Base-by-base conservation (phyloP, 2,888 invertebrate genomes). In the Spodoptera exigua region DNA sequence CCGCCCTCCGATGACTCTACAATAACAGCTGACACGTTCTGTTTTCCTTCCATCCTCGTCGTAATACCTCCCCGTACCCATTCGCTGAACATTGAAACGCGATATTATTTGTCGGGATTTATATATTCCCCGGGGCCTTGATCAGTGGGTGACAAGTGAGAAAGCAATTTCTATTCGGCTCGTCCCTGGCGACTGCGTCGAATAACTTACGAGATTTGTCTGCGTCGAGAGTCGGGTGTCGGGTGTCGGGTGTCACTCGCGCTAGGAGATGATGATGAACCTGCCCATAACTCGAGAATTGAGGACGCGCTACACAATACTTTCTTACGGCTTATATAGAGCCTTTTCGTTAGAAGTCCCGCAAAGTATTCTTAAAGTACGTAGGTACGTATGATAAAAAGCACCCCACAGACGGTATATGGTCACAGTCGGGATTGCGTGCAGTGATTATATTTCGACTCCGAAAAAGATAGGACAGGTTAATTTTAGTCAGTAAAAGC, bases 61-160 rank as follows among this genome's bases (percentile, higher is more conserved):
- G 52, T 61, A 49, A 40, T 59, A 61, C 57, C 58, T 62, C 47
- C 43, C 46, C 45, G 40, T 62, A 47, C 43, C 45, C 45, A 43
- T 61, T 49, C 46, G 55, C 27, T 34, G 41, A 55, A 76, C 77
- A 70, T 60, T 52, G 72, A 64, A 74, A 74, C 44, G 58, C 45
- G 75, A 75, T 78, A 71, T 73, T 80, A 74, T 77, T 70, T 62
- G 61, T 37, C 34, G 60, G 63, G 79, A 73, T 76, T 65, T 61
- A 71, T 74, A 76, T 59, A 71, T 78, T 76, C 73, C 73, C 70
- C 35, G 49, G 36, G 70, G 69, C 53, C 61, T 55, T 70, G 67
- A 78, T 76, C 81, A 67, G 52, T 51, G 62, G 69, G 70, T 74
- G 78, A 78, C 80, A 76, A 81, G 73, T 78, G 79, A 74, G 70